Evolutionary conservation across 2,113 vertebrate genomes (phyloP), one percentile per base, ranked within the genome.

Genomic region (Nothoprocta pentlandii): DNA sequence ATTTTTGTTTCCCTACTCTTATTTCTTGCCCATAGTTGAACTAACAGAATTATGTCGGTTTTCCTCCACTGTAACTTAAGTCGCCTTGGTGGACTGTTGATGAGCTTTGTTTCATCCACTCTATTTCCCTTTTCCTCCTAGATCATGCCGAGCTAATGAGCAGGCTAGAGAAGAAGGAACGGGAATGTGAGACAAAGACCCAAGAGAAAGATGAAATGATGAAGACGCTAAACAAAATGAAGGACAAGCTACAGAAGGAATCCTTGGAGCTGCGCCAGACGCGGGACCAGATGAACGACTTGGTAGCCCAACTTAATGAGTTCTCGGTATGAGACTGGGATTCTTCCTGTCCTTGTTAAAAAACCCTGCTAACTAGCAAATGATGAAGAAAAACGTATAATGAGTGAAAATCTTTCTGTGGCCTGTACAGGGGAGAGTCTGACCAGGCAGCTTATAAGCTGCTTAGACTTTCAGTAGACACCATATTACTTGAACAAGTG

Each of bases 141-240:
- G 99, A 99, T 32, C 99, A 99, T n/a, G 93, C 92, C 0, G 99
- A 99, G 91, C 97, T 99, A 71, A 94, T 98, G 93, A 98, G 95
- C 77, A 98, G 98, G 71, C 97, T 99, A 75, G 99, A 99, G 96
- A 98, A 98, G 97, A 99, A 99, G 91, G 99, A 99, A 88, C 93
- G 99, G 3, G 99, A 99, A 95, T 99, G 99, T 34, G 99, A 99
- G 36, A 99, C 98, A 17, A 99, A 99, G 97, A 99, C 99, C 2
- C 96, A 99, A 90, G 99, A 99, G 94, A 99, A 99, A 87, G 99
- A 99, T 12, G 99, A 99, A 80, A 99, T 99, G 99, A 99, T 99
- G 99, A 99, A 99, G 97, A 99, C 99, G 1, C 95, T 99, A 93
- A 99, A 99, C 95, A 99, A 99, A 97, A 99, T 99, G 99, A 99